These are phyloP conservation scores for Rotaria socialis DNA, from an alignment of 2,888 invertebrate genomes.

Conservation along the genomic window DNA sequence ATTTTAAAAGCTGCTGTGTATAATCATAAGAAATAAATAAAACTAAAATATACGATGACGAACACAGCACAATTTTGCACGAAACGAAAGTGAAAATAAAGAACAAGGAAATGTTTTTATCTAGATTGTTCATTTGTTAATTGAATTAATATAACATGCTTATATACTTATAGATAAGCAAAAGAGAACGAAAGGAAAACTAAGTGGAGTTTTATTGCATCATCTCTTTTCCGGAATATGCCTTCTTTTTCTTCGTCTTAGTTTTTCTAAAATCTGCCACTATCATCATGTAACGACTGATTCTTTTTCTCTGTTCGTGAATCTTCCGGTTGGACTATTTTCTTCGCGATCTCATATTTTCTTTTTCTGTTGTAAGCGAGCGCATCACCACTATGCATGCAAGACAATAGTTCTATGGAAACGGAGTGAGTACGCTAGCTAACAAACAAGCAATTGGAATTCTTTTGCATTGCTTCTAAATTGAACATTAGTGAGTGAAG, in stretches of 20 bases:
- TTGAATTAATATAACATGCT: background rate
- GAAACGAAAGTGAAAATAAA: too few relatives aligned
- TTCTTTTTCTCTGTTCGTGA: background rate
- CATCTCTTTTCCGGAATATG: background rate
- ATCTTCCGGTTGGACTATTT: constrained; percentile 6
- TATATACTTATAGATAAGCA: background rate
- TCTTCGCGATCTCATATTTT: background rate
- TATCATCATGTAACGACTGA: background rate
- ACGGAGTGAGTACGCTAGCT: background rate
- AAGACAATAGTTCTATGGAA: background rate
- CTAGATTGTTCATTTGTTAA: background rate
- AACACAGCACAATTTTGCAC: too few relatives aligned
- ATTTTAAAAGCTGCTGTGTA: too few relatives aligned
- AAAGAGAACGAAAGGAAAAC: background rate
- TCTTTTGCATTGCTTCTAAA: background rate
- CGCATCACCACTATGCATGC: background rate
- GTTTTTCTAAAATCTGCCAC: background rate
- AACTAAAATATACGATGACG: too few relatives aligned
- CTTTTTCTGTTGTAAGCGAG: background rate
- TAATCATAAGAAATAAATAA: too few relatives aligned
- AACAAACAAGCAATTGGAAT: background rate
- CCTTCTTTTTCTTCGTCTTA: background rate
- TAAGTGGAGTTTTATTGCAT: background rate
- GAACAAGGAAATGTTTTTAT: too few relatives aligned
- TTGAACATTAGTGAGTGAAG: constrained; percentile 23